Base-by-base conservation (phyloP, 2,113 vertebrate genomes). In the Phalacrocorax aristotelis region DNA sequence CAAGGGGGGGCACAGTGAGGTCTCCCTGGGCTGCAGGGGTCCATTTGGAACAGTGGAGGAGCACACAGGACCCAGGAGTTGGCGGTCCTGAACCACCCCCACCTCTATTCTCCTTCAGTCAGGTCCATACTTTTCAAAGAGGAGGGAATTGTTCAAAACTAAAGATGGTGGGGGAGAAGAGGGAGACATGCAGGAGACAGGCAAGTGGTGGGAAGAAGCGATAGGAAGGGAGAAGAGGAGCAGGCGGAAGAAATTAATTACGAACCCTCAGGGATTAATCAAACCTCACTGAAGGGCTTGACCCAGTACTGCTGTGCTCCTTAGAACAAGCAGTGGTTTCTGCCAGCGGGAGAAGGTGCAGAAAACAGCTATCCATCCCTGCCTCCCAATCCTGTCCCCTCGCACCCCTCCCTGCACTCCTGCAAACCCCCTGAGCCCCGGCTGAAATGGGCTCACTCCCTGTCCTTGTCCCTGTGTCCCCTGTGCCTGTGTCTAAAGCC, bases 201-300 rank as follows among this genome's bases (percentile, higher is more conserved):
- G 60, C 2, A 6, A 81, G 26, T 0, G 2, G 36, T 81, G 51
- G 55, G 87, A 87, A 92, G 66, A 62, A 84, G 60, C 0, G 0
- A 51, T 38, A n/a, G 44, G 40, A 85, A 85, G 34, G 40, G 49
- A 85, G 57, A 52, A 71, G 85, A 90, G 49, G 69, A 94, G 20
- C 1, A 0, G 27, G 49, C 0, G 2, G 71, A 88, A 74, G 68
- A 70, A 86, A 90, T 62, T 58, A 92, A 46, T 86, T 68, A 86
- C 83, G 40, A 91, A 86, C 21, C 66, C 55, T 29, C 4, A 1
- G 93, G 82, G 85, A 86, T 93, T 88, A 88, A 94, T 80, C 85
- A 94, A 62, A 66, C 20, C 71, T 88, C 2, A 1, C 78, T 77
- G 79, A 80, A 86, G 75, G 84, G 58, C 38, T 93, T 4, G 20